Percentiles rank a stretch among this genome's conserved stretches.
These are phyloP conservation scores for Aythya baeri DNA, from an alignment of 2,113 vertebrate species.

Conservation along the genomic window DNA sequence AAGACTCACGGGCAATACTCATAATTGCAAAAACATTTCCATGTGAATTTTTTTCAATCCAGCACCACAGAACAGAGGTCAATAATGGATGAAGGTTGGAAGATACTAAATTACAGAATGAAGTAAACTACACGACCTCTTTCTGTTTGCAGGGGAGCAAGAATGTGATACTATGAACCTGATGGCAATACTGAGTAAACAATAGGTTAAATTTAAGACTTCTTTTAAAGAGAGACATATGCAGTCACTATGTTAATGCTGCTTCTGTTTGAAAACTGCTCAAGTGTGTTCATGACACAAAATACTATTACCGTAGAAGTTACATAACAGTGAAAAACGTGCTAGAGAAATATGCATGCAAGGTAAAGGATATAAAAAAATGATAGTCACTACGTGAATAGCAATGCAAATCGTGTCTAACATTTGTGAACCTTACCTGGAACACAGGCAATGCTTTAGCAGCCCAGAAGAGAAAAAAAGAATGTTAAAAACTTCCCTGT, in stretches of 20 bases:
- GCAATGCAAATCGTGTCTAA: neutral
- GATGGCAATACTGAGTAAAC: neutral
- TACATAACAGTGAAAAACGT: neutral
- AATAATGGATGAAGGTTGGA: neutral
- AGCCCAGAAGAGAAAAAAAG: neutral
- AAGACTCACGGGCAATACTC: neutral
- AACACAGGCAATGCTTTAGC: neutral
- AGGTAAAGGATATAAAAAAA: neutral
- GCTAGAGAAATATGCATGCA: neutral
- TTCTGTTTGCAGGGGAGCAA: neutral
- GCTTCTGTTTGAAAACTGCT: neutral
- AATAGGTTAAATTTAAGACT: neutral
- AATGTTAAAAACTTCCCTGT: neutral
- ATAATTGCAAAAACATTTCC: neutral
- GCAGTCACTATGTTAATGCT: neutral
- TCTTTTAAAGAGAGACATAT: neutral
- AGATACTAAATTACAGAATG: neutral
- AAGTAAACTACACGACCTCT: neutral
- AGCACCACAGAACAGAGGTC: neutral
- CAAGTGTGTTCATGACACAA: neutral
- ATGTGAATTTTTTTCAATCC: neutral
- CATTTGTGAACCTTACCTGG: neutral
- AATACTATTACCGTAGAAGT: neutral
- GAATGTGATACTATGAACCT: neutral
- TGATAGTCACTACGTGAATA: neutral